Base-by-base conservation (phyloP, 2,888 invertebrate species). In the Didymodactylos carnosus region DNA sequence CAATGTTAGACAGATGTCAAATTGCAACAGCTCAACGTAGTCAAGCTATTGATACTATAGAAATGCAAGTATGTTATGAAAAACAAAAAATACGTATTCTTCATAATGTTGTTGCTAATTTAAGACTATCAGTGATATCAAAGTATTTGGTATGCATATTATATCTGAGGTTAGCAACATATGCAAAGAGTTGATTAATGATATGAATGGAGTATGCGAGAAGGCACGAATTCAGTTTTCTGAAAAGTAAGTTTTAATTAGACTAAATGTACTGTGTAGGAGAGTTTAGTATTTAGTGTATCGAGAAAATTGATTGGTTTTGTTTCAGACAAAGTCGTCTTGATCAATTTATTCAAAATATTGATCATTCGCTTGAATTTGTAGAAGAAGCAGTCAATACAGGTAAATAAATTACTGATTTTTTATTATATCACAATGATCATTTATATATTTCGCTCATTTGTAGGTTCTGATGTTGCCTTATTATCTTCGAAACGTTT, bases 61-160 rank as follows among this genome's bases (percentile, higher is more conserved):
- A 92, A 84, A 89, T 89, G 82, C 88, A 88, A 79, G 86, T 92
- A n/a, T n/a, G n/a, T n/a, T n/a, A n/a, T n/a, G n/a, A n/a, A n/a
- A n/a, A n/a, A n/a, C n/a, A n/a, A n/a, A n/a, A n/a, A n/a, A n/a
- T n/a, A n/a, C n/a, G n/a, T n/a, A n/a, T n/a, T n/a, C n/a, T n/a
- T n/a, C n/a, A n/a, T n/a, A n/a, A n/a, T n/a, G n/a, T n/a, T n/a
- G n/a, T n/a, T n/a, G n/a, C n/a, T n/a, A n/a, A n/a, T n/a, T n/a
- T n/a, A n/a, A n/a, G n/a, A n/a, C n/a, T 71, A 89, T 90, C 76
- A 89, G 90, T 81, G 91, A 92, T 83, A 91, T 92, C 80, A 91
- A 91, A 76, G 88, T 89, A 82, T 88, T 91, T 84, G 90, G 91
- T 77, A 89, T 91, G 77, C 90, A 89, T 88, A 89, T 80, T 70